phyloP scores from a whole-genome alignment of 2,797 vertebrate species.

The Pipistrellus kuhlii region DNA sequence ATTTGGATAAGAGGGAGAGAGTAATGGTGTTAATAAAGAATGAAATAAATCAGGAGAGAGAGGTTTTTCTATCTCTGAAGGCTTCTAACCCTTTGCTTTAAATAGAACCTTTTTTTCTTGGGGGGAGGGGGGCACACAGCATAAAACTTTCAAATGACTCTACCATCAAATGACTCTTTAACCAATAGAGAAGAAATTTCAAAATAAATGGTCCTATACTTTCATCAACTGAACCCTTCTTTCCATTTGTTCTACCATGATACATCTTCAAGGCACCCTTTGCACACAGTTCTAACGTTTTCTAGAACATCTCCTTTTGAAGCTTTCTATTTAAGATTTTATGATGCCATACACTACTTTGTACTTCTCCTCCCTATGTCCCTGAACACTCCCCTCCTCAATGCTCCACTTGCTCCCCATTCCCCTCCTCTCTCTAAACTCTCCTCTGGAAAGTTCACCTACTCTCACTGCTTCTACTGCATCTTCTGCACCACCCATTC shows the following conservation, averaged over 20 bases:
- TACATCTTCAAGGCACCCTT: not conserved
- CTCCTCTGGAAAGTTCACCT: not conserved
- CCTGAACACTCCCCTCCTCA: not conserved
- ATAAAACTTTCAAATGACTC: not conserved
- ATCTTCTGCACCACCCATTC: not conserved
- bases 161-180: not conserved
- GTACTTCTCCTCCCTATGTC: not conserved
- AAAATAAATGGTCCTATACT: not conserved
- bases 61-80: not conserved
- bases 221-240: not conserved
- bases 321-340: not conserved
- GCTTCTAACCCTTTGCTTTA: slow-evolving; percentile 9
- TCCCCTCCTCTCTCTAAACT: not conserved
- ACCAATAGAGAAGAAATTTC: not conserved
- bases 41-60: not conserved
- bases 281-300: not conserved
- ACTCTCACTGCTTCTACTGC: not conserved
- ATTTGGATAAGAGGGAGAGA: not conserved
- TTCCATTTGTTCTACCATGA: not conserved
- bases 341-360: accelerated
- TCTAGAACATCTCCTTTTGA: not conserved
- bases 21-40: not conserved
- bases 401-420: not conserved
- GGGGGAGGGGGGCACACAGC: accelerated
- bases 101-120: not conserved